Conservation (phyloP, 2,888 invertebrate species). For the Noctua janthina region DNA sequence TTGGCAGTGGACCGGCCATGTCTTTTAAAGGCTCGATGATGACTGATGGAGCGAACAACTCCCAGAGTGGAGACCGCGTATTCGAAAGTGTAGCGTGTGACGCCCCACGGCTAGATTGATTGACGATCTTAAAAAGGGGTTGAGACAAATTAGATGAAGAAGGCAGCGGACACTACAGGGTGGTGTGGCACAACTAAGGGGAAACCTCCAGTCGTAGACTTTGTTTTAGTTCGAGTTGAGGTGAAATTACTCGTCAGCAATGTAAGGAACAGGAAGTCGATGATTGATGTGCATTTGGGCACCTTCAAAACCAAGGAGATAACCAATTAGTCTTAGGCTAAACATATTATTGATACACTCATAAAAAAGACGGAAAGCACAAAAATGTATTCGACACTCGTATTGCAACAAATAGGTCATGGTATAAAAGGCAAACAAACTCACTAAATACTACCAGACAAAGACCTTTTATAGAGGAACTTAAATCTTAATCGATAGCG, state of each 20-base stretch:
- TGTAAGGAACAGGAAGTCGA: no score
- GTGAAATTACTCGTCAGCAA: no score
- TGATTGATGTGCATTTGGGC: no score
- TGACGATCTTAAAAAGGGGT: background rate
- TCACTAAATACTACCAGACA: no score
- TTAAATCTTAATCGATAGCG: no score
- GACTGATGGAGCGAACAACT: background rate
- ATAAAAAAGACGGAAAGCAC: background rate
- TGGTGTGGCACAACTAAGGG: background rate
- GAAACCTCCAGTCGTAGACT: background rate
- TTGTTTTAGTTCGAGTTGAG: background rate
- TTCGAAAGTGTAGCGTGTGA: background rate
- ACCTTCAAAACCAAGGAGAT: no score
- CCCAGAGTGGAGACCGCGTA: background rate
- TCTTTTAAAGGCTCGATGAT: background rate
- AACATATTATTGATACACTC: background rate
- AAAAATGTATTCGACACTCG: no score
- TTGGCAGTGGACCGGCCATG: no score
- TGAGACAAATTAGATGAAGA: background rate
- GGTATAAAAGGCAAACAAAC: no score
- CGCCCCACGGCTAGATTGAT: background rate
- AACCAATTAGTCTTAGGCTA: no score
- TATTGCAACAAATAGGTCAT: no score
- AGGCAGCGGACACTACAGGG: background rate
- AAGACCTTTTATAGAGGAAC: no score